Conservation (phyloP, 2,113 vertebrate genomes). For the Alces alces region DNA sequence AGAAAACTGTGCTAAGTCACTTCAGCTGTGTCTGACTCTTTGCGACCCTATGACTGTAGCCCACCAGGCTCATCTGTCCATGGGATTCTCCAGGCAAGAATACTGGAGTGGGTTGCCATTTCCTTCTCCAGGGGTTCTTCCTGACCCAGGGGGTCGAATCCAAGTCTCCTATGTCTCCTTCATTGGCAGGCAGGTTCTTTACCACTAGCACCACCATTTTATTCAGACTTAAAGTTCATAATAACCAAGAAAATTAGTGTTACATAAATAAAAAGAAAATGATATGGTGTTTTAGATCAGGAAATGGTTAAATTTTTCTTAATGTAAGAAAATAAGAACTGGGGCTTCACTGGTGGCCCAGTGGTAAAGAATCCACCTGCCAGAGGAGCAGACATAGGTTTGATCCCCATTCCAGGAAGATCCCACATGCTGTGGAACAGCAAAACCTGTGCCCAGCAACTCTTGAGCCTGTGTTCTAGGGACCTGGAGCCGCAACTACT, state of each 20-base stretch:
- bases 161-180: neutral
- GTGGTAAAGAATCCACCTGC: neutral
- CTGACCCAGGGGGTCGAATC: neutral
- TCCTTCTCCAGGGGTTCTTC: neutral
- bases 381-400: neutral
- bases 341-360: neutral
- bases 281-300: neutral
- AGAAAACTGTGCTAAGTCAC: neutral
- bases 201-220: neutral
- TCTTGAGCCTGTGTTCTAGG: neutral
- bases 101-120: neutral
- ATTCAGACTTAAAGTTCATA: slow-evolving; percentile 1
- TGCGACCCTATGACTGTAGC: neutral
- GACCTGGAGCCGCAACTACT: neutral
- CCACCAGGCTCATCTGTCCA: neutral
- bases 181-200: neutral
- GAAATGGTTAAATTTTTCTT: neutral
- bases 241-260: neutral
- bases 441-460: neutral
- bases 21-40: neutral
- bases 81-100: neutral
- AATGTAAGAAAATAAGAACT: neutral
- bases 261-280: neutral
- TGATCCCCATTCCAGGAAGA: neutral
- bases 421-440: neutral